Evolutionary conservation across 2,888 invertebrate genomes (phyloP), one percentile per base, ranked within the genome.

Genomic region (Drosophila leonis): DNA sequence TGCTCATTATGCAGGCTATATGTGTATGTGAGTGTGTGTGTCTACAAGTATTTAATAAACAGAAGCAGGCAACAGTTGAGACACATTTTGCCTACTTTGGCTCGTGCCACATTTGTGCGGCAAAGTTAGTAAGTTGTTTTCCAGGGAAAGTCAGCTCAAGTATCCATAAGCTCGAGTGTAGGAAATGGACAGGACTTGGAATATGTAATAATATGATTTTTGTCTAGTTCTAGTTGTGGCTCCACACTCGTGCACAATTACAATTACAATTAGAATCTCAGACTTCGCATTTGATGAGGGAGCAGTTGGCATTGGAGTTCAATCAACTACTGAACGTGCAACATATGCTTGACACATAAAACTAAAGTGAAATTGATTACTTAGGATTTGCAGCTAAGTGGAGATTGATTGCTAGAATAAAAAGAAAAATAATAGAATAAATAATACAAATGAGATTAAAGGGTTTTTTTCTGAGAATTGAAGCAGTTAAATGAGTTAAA

Each of bases 91-190:
- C 37, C 59, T 27, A 67, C 66, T 61, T 80, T 65, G 57, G 70
- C 73, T 60, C 57, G 66, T 66, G 65, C 65, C 46, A 52, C 73
- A 77, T 72, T 79, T 82, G 84, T 75, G 82, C 75, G 18, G 33
- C 75, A 72, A 70, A 89, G 84, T 89, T 84, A 87, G 87, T 82
- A 82, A 89, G 80, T 70, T 72, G 61, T 52, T 46, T 44, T 31
- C 42, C 55, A 33, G 27, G 37, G 48, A 62, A 61, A 61, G 31
- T 55, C 39, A 18, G 54, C 69, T 60, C 51, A 78, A 82, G 80
- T 65, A 46, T 56, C 24, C 59, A 77, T 77, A 55, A 62, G 33
- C 52, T 65, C 20, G 46, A 54, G 15, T 29, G 44, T 20, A 8
- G 5, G 35, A 46, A 27, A 15, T 41, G 42, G 24, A 18, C 24